Conservation (phyloP, 2,888 invertebrate genomes). For the Cylindroiulus punctatus region DNA sequence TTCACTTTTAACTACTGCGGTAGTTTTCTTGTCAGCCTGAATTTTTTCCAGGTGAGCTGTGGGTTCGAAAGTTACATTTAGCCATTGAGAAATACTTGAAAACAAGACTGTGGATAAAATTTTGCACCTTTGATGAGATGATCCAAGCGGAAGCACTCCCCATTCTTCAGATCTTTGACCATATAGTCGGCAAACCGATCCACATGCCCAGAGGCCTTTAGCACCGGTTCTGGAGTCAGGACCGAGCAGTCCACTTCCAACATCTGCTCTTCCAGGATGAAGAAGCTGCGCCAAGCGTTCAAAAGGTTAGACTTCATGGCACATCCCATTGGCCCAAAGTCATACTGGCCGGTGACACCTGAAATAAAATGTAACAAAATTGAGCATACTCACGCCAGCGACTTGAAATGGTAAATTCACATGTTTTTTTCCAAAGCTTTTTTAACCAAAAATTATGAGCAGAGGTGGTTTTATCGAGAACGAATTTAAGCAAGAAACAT, state of each 20-base stretch:
- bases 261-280: conserved; percentile 98
- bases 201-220: conserved; percentile 99
- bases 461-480: no score
- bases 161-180: conserved; percentile 96
- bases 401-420: no score
- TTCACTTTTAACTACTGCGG: conserved; percentile 76
- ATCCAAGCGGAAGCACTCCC: conserved; percentile 97
- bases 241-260: conserved; percentile 98
- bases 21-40: conserved; percentile 82
- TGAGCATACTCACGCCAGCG: no score
- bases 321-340: conserved; percentile 99
- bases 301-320: conserved; percentile 96
- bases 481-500: background rate
- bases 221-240: conserved; percentile 94
- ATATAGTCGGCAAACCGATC: conserved; percentile 99
- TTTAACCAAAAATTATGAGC: no score
- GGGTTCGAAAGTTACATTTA: conserved; percentile 65
- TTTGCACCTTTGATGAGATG: conserved; percentile 93
- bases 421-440: no score
- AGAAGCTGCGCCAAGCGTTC: conserved; percentile 92
- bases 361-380: background rate
- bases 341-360: conserved; percentile 84
- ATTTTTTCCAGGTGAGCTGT: conserved; percentile 90
- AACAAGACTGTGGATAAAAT: background rate
- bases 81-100: background rate